phyloP scores from a whole-genome alignment of 2,888 invertebrate species.

The Diplolepis rosae region DNA sequence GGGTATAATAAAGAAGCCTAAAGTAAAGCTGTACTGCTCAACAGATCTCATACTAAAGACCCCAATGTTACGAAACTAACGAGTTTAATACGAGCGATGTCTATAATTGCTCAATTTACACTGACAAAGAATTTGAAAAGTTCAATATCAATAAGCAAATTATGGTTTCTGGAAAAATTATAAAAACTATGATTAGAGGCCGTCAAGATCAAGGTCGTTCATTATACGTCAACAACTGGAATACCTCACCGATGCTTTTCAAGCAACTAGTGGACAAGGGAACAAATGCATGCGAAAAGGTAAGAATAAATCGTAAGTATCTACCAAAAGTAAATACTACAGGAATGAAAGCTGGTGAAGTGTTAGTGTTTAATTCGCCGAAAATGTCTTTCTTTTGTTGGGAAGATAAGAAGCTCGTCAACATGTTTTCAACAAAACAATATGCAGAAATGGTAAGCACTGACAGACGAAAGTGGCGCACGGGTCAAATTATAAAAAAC shows the following conservation, averaged over 20 bases:
- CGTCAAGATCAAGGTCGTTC: constrained; percentile 33
- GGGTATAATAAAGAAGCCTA: background rate
- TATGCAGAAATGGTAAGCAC: background rate
- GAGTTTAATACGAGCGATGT: background rate
- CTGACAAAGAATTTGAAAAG: constrained; percentile 31
- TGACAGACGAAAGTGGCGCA: background rate
- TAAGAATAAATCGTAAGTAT: constrained; percentile 21
- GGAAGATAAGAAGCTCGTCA: constrained; percentile 25
- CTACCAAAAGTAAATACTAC: constrained; percentile 10
- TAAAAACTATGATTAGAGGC: background rate
- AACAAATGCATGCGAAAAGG: constrained; percentile 24
- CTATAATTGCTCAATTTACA: background rate
- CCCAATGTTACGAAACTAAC: background rate
- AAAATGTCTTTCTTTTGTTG: constrained; percentile 23
- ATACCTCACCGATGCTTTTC: constrained; percentile 9
- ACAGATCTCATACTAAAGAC: constrained; percentile 3
- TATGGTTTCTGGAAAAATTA: constrained; percentile 23
- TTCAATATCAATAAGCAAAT: constrained; percentile 23
- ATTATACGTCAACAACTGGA: constrained; percentile 21
- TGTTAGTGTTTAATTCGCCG: background rate
- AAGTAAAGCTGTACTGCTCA: constrained; percentile 1
- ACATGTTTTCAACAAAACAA: constrained; percentile 21
- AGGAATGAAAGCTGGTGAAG: constrained; percentile 13
- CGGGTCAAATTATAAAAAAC: background rate
- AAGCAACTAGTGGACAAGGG: constrained; percentile 13